Percentiles rank a stretch among this genome's conserved stretches.
Conservation (phyloP, 92 coral and sea anemone species). For the Porites cylindrica region DNA sequence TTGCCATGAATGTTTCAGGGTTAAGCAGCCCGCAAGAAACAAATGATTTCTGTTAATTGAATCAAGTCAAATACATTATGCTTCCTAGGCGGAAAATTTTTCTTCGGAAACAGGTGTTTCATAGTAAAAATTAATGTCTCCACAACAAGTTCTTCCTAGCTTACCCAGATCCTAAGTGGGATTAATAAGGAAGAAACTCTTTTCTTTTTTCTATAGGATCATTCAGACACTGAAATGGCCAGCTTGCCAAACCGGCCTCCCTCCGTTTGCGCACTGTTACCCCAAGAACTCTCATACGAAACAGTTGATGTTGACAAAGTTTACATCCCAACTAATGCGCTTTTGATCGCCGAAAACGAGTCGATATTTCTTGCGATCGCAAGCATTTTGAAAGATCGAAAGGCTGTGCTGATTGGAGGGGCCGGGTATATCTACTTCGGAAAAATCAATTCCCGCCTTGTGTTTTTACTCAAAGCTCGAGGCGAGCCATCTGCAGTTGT, state of each 20-base stretch:
- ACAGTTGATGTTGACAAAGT: conserved; percentile 28
- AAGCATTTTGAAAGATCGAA: conserved; percentile 28
- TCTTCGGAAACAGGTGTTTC: no score
- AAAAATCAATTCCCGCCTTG: conserved; percentile 15
- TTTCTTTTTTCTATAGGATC: neutral
- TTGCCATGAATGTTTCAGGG: no score
- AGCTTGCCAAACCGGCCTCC: conserved; percentile 27
- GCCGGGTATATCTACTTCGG: conserved; percentile 46
- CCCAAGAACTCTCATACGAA: conserved; percentile 16
- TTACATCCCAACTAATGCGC: conserved; percentile 39
- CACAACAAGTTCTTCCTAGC: no score
- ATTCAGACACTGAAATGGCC: neutral
- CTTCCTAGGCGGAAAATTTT: no score
- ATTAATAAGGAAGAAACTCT: neutral
- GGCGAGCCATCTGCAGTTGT: conserved; percentile 10
- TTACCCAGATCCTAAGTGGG: neutral
- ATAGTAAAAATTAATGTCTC: no score
- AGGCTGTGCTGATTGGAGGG: conserved; percentile 24
- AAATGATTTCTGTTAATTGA: no score
- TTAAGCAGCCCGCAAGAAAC: no score
- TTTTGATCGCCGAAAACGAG: conserved; percentile 54
- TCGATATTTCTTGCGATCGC: conserved; percentile 37
- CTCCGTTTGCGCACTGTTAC: conserved; percentile 12
- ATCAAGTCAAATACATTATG: no score
- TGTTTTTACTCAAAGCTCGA: conserved; percentile 39